These are phyloP conservation scores for Eumeta japonica DNA, from an alignment of 1,140 invertebrate genomes.

Conservation along the genomic window DNA sequence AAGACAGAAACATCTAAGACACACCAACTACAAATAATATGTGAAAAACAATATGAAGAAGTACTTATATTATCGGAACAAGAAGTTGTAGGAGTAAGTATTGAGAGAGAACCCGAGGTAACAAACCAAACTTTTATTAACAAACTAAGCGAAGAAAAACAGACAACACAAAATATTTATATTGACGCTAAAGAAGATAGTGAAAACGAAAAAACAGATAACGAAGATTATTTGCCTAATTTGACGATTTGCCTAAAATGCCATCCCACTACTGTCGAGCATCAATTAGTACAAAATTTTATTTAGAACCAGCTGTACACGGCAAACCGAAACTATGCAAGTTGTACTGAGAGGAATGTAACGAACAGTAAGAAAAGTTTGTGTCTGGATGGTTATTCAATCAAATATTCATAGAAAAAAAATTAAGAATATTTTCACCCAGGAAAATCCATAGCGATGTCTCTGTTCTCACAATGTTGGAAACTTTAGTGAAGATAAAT, in stretches of 20 bases:
- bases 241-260: conserved; percentile 12
- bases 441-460: conserved; percentile 36
- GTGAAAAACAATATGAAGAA: too few relatives aligned
- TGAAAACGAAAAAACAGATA: too few relatives aligned
- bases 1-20: too few relatives aligned
- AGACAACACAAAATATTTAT: too few relatives aligned
- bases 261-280: conserved; percentile 15
- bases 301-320: conserved; percentile 10
- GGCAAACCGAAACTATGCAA: conserved; percentile 10
- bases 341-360: conserved; percentile 8
- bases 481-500: conserved; percentile 26
- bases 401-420: conserved; percentile 21
- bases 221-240: too few relatives aligned
- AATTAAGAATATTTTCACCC: conserved; percentile 24
- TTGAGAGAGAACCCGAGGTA: too few relatives aligned
- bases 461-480: conserved; percentile 22
- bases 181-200: too few relatives aligned
- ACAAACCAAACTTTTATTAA: too few relatives aligned
- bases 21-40: too few relatives aligned
- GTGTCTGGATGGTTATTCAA: conserved; percentile 10
- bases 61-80: too few relatives aligned
- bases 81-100: too few relatives aligned
- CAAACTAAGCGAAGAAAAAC: too few relatives aligned
- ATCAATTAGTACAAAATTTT: conserved; percentile 7
- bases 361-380: conserved; percentile 10